phyloP scores from a whole-genome alignment of 2,888 invertebrate genomes.

The Tholera decimalis region DNA sequence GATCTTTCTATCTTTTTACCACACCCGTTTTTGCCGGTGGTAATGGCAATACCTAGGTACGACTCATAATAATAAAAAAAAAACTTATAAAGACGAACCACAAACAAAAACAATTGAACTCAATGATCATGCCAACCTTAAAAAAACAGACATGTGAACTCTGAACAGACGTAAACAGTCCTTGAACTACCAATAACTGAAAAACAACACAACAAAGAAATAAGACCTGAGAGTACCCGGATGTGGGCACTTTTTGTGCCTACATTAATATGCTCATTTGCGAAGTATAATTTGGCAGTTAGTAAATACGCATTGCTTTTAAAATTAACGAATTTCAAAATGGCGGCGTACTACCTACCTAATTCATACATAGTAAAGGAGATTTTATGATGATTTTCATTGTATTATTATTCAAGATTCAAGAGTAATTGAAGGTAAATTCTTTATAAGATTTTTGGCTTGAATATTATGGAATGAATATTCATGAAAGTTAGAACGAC shows the following conservation, averaged over 20 bases:
- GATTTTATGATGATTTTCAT: slow-evolving; percentile 19
- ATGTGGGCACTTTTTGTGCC: slow-evolving; percentile 50
- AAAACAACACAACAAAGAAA: slow-evolving; percentile 40
- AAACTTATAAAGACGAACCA: neutral
- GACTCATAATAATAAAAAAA: too few species aligned
- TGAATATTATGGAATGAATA: slow-evolving; percentile 14
- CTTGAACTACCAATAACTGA: slow-evolving; percentile 49
- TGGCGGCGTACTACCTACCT: slow-evolving; percentile 32
- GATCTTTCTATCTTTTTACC: too few species aligned
- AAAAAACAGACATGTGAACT: slow-evolving; percentile 15
- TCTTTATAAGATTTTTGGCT: neutral
- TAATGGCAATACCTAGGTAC: too few species aligned
- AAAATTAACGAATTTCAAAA: slow-evolving; percentile 58
- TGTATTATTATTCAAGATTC: slow-evolving; percentile 25
- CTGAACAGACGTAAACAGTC: slow-evolving; percentile 13
- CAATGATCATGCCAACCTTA: neutral
- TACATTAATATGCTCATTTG: slow-evolving; percentile 56
- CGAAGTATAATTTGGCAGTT: slow-evolving; percentile 53
- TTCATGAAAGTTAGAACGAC: neutral
- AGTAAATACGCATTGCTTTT: slow-evolving; percentile 33
- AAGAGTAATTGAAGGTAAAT: slow-evolving; percentile 22
- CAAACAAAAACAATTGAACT: slow-evolving; percentile 19
- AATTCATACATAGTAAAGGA: slow-evolving; percentile 16
- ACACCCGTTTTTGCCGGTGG: too few species aligned
- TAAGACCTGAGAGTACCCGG: slow-evolving; percentile 43